Evolutionary conservation across 2,797 vertebrate species (phyloP).

Genomic region (Notolabrus celidotus): DNA sequence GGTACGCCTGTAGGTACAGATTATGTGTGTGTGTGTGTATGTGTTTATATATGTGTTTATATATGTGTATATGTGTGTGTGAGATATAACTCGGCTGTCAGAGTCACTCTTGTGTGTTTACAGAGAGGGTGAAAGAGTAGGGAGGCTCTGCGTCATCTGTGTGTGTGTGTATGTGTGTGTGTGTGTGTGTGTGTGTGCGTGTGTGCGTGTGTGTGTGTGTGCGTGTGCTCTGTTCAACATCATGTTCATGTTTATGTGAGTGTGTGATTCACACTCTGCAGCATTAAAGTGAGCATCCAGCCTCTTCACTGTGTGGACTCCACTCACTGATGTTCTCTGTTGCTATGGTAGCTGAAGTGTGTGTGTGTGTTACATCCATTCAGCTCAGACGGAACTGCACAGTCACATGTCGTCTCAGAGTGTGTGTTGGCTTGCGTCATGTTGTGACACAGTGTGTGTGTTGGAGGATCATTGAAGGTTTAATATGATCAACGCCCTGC

Average conservation of each 20-base stretch:
- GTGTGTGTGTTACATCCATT: constrained; percentile 70
- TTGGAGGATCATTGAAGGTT: neutral
- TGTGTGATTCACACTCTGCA: constrained; percentile 32
- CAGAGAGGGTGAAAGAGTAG: too few species aligned
- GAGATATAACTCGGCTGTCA: too few species aligned
- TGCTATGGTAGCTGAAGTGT: constrained; percentile 69
- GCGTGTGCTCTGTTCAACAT: too few species aligned
- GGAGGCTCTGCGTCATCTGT: too few species aligned
- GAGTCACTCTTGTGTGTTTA: too few species aligned
- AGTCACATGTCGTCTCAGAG: constrained; percentile 69
- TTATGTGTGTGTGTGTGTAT: neutral
- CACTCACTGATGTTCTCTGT: constrained; percentile 60
- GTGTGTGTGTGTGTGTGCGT: neutral
- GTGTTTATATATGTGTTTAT: neutral
- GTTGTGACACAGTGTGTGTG: neutral
- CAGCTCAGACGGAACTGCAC: constrained; percentile 74
- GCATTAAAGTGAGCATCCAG: constrained; percentile 38
- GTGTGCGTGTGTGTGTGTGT: too few species aligned
- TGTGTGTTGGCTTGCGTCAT: neutral
- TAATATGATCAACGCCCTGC: too few species aligned
- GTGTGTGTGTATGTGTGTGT: too few species aligned
- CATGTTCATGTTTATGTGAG: neutral
- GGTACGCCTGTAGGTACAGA: constrained; percentile 10
- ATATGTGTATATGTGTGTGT: too few species aligned
- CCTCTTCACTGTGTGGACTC: constrained; percentile 48